Evolutionary conservation across 2,888 invertebrate species (phyloP).

Genomic region (Neria commutata): DNA sequence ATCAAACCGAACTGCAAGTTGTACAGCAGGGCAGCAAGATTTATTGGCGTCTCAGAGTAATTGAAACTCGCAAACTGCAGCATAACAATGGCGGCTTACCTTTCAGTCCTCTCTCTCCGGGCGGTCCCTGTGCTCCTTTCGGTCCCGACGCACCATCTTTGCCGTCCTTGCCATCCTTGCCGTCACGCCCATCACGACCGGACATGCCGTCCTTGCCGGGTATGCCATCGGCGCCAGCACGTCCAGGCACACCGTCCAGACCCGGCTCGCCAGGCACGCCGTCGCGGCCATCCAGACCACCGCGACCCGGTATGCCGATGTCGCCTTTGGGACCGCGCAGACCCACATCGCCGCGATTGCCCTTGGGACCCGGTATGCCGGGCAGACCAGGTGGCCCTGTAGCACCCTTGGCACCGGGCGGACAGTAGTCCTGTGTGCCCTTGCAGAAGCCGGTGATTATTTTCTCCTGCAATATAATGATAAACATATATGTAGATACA

Average conservation of each 20-base stretch:
- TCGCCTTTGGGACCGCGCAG: conserved; percentile 60
- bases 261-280: conserved; percentile 92
- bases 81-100: conserved; percentile 65
- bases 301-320: conserved; percentile 72
- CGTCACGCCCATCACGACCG: conserved; percentile 65
- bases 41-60: background rate
- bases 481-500: too few species aligned
- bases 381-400: conserved; percentile 71
- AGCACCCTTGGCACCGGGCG: conserved; percentile 72
- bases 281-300: conserved; percentile 83
- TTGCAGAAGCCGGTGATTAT: conserved; percentile 85
- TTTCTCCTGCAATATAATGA: conserved; percentile 76
- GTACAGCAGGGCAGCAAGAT: background rate
- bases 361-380: conserved; percentile 69
- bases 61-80: background rate
- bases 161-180: conserved; percentile 73
- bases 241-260: conserved; percentile 78
- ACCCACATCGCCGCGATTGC: conserved; percentile 50
- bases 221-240: conserved; percentile 83
- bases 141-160: conserved; percentile 67
- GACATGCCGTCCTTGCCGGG: conserved; percentile 77
- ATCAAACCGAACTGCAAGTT: background rate
- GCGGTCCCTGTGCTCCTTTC: conserved; percentile 71
- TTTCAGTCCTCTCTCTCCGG: conserved; percentile 75
- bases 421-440: conserved; percentile 78